Conservation (phyloP, 2,888 invertebrate genomes). For the Idaea biselata region DNA sequence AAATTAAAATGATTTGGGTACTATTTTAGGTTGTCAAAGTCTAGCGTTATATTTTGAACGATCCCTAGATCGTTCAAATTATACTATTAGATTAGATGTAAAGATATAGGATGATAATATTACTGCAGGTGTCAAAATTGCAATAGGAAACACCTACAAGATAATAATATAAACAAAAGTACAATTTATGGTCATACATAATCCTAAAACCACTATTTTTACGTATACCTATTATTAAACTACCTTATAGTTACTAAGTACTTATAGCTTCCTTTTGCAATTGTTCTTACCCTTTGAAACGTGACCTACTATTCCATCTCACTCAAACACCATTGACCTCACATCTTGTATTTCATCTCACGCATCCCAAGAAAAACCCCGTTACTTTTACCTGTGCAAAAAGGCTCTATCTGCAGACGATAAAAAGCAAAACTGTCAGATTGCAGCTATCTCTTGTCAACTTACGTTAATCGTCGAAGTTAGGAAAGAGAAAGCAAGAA, state of each 20-base stretch:
- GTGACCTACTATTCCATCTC: conserved; percentile 60
- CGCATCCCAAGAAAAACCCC: conserved; percentile 77
- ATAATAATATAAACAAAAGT: no score
- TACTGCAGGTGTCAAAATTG: not conserved
- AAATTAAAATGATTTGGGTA: no score
- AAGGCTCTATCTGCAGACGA: conserved; percentile 72
- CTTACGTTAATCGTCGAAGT: conserved; percentile 14
- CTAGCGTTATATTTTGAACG: no score
- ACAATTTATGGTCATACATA: no score
- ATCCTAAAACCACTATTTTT: no score
- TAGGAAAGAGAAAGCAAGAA: conserved; percentile 37
- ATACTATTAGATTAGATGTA: not conserved
- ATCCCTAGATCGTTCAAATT: no score
- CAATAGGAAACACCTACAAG: not conserved
- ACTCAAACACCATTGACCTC: conserved; percentile 49
- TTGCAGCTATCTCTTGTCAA: conserved; percentile 40
- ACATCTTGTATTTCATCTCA: conserved; percentile 59
- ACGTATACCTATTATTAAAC: not conserved
- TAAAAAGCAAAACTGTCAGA: conserved; percentile 23
- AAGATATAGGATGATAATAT: not conserved
- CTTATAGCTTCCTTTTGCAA: not conserved
- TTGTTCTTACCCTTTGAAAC: conserved; percentile 39
- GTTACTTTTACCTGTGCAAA: conserved; percentile 80
- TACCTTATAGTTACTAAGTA: not conserved
- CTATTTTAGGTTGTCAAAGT: no score